Evolutionary conservation across 2,888 invertebrate species (phyloP).

Genomic region (Matsumyia berberina): DNA sequence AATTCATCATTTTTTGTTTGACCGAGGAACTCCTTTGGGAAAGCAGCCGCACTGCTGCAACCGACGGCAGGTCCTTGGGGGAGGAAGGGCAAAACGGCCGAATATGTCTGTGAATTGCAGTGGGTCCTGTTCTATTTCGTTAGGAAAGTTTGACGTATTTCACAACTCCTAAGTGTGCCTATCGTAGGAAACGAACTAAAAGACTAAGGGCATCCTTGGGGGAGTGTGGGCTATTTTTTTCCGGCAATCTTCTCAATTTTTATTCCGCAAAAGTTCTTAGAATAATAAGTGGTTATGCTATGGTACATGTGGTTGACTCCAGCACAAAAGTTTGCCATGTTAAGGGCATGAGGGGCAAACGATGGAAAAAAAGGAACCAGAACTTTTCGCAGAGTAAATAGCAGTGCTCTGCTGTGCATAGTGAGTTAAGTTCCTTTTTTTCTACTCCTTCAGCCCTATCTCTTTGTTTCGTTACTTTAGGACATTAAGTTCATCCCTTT

Average conservation of each 20-base stretch:
- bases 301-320: conserved; percentile 32
- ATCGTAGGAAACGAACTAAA: background rate
- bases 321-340: conserved; percentile 23
- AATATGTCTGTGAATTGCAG: conserved; percentile 16
- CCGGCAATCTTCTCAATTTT: conserved; percentile 50
- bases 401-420: conserved; percentile 35
- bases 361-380: conserved; percentile 21
- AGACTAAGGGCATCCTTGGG: conserved; percentile 27
- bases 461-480: conserved; percentile 67
- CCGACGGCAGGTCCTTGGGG: background rate
- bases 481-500: conserved; percentile 71
- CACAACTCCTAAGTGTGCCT: conserved; percentile 11
- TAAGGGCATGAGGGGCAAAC: too few species aligned
- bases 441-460: conserved; percentile 5
- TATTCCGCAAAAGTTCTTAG: conserved; percentile 46
- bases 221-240: conserved; percentile 27
- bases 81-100: background rate
- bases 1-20: conserved; percentile 32
- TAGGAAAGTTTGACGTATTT: conserved; percentile 6
- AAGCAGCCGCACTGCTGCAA: conserved; percentile 1
- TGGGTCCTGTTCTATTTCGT: background rate
- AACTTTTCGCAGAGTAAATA: conserved; percentile 64
- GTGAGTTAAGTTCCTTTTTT: conserved; percentile 41
- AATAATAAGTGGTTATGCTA: conserved; percentile 55
- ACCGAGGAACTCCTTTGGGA: background rate